Evolutionary conservation across 2,888 invertebrate species (phyloP).

Genomic region (Eugnorisma glareosa): DNA sequence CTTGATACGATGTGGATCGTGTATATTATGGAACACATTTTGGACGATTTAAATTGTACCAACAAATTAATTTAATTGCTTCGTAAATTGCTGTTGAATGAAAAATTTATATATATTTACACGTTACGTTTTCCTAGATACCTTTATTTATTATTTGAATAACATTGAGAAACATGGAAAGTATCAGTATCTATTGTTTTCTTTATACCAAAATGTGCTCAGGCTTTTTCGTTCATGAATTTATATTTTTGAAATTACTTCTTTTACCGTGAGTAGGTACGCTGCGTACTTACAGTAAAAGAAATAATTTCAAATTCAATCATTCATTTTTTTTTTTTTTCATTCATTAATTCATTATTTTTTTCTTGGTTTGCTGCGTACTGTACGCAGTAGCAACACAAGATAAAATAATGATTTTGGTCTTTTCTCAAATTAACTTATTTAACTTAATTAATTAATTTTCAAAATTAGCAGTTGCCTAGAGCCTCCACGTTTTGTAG

Average conservation of each 20-base stretch:
- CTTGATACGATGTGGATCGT: slow-evolving; percentile 15
- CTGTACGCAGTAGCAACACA: too few relatives aligned
- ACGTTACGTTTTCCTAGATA: background rate
- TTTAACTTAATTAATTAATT: background rate
- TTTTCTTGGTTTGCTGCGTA: too few relatives aligned
- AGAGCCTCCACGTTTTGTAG: background rate
- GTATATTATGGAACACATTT: slow-evolving; percentile 31
- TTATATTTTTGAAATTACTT: background rate
- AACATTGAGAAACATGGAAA: too few relatives aligned
- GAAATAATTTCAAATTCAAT: too few relatives aligned
- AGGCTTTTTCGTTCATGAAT: too few relatives aligned
- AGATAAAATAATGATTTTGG: too few relatives aligned
- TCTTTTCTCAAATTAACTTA: background rate
- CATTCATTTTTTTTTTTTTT: too few relatives aligned
- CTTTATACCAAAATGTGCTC: background rate
- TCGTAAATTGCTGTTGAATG: background rate
- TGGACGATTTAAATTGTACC: slow-evolving; percentile 31
- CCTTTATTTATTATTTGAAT: background rate
- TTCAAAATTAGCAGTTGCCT: background rate
- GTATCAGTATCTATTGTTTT: background rate
- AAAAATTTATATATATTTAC: background rate
- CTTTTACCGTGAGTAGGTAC: background rate
- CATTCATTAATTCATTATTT: too few relatives aligned
- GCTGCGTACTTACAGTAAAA: too few relatives aligned
- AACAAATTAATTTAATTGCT: slow-evolving; percentile 22